These are phyloP conservation scores for Xiphophorus maculatus DNA, from an alignment of 2,113 vertebrate species.

Conservation along the genomic window DNA sequence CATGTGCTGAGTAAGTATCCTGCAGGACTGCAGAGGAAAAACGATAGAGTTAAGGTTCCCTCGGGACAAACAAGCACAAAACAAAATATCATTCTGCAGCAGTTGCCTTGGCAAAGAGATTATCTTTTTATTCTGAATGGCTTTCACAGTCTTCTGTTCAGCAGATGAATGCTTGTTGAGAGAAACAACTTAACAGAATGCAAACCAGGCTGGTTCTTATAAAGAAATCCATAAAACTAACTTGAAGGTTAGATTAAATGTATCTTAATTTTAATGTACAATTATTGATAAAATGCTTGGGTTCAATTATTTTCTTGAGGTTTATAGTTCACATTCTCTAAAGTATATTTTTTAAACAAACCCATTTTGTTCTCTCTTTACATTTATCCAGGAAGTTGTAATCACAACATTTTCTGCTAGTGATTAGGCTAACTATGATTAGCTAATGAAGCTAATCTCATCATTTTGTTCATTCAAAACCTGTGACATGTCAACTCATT, in stretches of 20 bases:
- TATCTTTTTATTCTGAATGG: neutral
- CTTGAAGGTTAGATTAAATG: neutral
- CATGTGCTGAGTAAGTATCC: constrained; percentile 19
- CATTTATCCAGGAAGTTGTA: too few relatives aligned
- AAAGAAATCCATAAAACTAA: neutral
- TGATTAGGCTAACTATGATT: too few relatives aligned
- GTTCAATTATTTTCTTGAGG: neutral
- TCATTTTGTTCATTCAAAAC: too few relatives aligned
- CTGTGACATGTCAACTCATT: too few relatives aligned
- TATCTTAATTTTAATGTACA: neutral
- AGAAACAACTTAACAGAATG: neutral
- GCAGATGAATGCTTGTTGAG: neutral
- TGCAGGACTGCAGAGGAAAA: neutral
- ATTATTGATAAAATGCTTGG: neutral
- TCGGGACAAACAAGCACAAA: neutral
- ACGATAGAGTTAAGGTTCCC: constrained; percentile 4
- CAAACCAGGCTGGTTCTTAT: too few relatives aligned
- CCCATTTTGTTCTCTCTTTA: neutral
- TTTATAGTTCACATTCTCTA: neutral
- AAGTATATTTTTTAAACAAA: neutral
- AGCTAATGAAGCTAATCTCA: too few relatives aligned
- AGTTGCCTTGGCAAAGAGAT: neutral
- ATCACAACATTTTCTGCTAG: too few relatives aligned
- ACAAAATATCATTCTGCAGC: constrained; percentile 2
- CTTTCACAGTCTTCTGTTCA: neutral